phyloP scores from a whole-genome alignment of 2,113 vertebrate genomes.

The Otolemur garnettii region DNA sequence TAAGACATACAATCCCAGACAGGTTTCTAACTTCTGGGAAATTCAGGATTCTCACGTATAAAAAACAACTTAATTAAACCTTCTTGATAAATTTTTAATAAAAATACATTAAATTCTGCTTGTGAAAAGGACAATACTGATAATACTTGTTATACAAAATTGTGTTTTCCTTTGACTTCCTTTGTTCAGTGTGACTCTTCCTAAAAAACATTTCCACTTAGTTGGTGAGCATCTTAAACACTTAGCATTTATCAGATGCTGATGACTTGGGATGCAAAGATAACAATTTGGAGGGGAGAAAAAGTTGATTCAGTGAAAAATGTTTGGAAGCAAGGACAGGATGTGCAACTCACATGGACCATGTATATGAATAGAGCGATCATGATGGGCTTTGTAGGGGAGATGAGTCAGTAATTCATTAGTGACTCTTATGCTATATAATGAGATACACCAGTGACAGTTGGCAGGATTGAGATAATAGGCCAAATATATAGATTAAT shows the following conservation, averaged over 20 bases:
- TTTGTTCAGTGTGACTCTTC: background rate
- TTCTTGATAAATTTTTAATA: background rate
- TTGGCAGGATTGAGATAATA: background rate
- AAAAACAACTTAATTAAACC: background rate
- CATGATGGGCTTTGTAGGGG: background rate
- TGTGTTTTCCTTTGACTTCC: background rate
- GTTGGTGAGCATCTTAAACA: background rate
- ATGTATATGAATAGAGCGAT: background rate
- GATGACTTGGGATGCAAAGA: background rate
- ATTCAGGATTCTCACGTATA: background rate
- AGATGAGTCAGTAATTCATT: background rate
- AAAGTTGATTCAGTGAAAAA: background rate
- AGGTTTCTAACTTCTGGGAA: background rate
- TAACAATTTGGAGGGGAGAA: background rate
- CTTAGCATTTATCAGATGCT: background rate
- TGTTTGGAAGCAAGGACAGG: background rate
- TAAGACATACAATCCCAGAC: background rate
- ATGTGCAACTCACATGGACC: accelerated
- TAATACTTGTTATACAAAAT: background rate
- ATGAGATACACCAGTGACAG: background rate
- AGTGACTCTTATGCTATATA: background rate
- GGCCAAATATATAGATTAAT: background rate
- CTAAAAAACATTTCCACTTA: background rate
- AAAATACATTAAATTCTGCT: background rate
- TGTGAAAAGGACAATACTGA: background rate